phyloP scores from a whole-genome alignment of 2,888 invertebrate genomes.

The Baccha elongata region DNA sequence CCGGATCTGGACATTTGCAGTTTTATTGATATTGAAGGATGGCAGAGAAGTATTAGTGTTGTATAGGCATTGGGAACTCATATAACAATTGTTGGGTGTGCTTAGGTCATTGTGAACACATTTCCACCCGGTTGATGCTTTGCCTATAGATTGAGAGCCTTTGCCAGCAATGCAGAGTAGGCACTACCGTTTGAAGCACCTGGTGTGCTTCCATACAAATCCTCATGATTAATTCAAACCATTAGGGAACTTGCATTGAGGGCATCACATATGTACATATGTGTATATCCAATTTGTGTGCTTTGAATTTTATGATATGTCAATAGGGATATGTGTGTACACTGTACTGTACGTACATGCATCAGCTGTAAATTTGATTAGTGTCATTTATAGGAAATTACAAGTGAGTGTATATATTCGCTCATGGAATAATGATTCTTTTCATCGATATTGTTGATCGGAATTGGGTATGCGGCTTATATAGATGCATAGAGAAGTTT shows the following conservation, averaged over 20 bases:
- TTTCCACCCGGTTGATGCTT: background rate
- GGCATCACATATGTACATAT: background rate
- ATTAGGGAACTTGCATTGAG: conserved; percentile 10
- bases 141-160: background rate
- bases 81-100: conserved; percentile 8
- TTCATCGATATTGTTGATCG: conserved; percentile 32
- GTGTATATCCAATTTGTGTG: background rate
- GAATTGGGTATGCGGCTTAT: conserved; percentile 11
- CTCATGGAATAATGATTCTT: conserved; percentile 43
- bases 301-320: conserved; percentile 65
- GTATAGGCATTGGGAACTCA: conserved; percentile 15
- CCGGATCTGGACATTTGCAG: conserved; percentile 47
- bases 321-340: conserved; percentile 57
- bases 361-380: conserved; percentile 71
- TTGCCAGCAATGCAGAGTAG: conserved; percentile 1
- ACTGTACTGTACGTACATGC: too few species aligned
- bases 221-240: conserved; percentile 66
- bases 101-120: conserved; percentile 41
- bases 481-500: background rate
- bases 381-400: conserved; percentile 52
- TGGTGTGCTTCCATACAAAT: conserved; percentile 41
- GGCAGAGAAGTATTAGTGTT: background rate
- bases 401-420: conserved; percentile 11
- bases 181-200: conserved; percentile 24
- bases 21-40: conserved; percentile 70